These are phyloP conservation scores for Acrobasis consociella DNA, from an alignment of 2,888 invertebrate genomes.

Conservation along the genomic window DNA sequence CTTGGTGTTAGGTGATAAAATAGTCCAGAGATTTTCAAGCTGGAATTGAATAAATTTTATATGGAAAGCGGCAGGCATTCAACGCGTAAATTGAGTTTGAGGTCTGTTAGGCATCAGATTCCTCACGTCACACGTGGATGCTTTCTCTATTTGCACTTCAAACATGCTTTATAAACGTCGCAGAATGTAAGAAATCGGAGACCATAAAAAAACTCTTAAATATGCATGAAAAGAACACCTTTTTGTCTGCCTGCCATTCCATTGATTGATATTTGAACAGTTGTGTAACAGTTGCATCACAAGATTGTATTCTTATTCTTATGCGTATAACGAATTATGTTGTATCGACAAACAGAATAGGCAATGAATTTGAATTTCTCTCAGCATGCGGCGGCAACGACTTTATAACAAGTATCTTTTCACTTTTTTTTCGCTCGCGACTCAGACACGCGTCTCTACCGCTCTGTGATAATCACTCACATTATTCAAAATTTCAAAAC, in stretches of 20 bases:
- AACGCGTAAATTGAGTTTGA: no score
- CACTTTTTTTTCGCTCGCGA: slow-evolving; percentile 77
- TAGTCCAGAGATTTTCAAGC: no score
- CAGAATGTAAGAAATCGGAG: no score
- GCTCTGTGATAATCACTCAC: slow-evolving; percentile 55
- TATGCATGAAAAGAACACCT: not conserved
- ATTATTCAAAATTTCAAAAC: slow-evolving; percentile 49
- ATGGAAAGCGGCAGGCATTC: no score
- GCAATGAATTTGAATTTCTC: slow-evolving; percentile 70
- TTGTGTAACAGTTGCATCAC: slow-evolving; percentile 13
- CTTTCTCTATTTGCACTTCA: no score
- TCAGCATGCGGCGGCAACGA: slow-evolving; percentile 56
- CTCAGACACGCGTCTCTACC: slow-evolving; percentile 65
- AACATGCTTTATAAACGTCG: no score
- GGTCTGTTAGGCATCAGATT: no score
- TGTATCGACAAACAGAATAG: slow-evolving; percentile 42
- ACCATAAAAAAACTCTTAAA: no score
- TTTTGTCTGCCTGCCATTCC: not conserved
- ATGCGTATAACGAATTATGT: slow-evolving; percentile 46
- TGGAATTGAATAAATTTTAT: no score
- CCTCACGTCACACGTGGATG: no score
- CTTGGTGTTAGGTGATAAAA: no score
- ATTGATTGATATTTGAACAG: slow-evolving; percentile 5
- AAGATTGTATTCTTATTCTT: slow-evolving; percentile 10
- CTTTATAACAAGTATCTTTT: slow-evolving; percentile 61